Base-by-base conservation (phyloP, 2,113 vertebrate genomes). In the Platanista minor region DNA sequence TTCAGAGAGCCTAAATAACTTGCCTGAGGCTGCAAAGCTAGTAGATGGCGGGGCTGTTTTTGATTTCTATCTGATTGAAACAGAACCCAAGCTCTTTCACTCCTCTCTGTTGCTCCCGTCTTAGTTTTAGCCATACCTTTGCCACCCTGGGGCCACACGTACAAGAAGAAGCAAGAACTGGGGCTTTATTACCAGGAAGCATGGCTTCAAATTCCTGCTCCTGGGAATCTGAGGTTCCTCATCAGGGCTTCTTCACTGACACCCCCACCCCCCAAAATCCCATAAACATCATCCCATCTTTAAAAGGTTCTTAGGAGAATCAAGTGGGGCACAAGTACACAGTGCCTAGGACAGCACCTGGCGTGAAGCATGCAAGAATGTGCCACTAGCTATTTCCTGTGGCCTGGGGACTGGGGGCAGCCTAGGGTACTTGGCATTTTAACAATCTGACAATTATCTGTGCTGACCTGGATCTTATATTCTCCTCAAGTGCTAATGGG, bases 391-490 rank as follows among this genome's bases (percentile, higher is more conserved):
- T 71, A 8, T 71, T 88, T 91, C 20, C 11, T 36, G 13, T 25
- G 82, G 36, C 52, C 64, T 72, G 46, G 46, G 82, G 41, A 83
- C 77, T 97, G 46, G 69, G 54, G 20, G 18, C 69, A 49, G 78
- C 46, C 87, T 4, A 10, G 61, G 64, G 54, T 46, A n/a, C 46
- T 54, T 89, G 72, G 54, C 67, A 43, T 94, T 96, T 95, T 92
- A 91, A 95, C n/a, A 54, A 77, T 86, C 27, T 36, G 80, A 77
- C 62, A 82, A 81, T 93, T 61, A 89, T 89, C 95, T 75, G 90
- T 91, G 66, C 84, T 96, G 92, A 97, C 87, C 93, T 96, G 95
- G 90, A 93, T 95, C 96, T 94, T 77, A 89, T 93, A 93, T 94
- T 91, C 64, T 92, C 59, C 80, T 89, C 18, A 46, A 92, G 91